Conservation (phyloP, 35 echinoderm and acorn worm species). For the Stichopus chloronotus region DNA sequence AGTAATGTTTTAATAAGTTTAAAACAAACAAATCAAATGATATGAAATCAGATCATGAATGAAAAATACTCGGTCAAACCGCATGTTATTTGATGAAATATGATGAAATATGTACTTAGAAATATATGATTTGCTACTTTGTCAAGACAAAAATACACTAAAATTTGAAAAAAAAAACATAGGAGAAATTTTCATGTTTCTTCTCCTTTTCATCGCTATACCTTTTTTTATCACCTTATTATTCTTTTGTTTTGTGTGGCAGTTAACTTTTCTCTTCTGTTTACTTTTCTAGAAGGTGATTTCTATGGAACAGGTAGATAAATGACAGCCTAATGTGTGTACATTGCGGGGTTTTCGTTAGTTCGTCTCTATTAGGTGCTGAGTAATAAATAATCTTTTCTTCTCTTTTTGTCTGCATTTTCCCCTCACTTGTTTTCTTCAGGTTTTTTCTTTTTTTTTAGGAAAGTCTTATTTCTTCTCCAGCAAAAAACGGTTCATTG, state of each 20-base stretch:
- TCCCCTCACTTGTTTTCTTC: neutral
- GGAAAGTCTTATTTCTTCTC: no score
- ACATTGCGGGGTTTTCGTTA: neutral
- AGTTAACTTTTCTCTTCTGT: neutral
- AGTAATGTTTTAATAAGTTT: no score
- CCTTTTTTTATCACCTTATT: neutral
- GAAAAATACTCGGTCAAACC: no score
- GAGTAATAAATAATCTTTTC: neutral
- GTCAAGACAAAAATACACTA: neutral
- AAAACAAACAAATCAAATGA: no score
- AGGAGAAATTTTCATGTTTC: no score
- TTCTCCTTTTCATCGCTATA: neutral
- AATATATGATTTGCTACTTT: no score
- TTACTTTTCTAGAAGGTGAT: neutral
- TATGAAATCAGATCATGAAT: no score
- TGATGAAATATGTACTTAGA: no score
- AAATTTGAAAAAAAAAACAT: neutral
- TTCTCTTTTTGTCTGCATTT: neutral
- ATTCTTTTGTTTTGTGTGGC: neutral
- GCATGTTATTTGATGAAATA: no score
- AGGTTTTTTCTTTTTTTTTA: no score
- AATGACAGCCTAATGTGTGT: constrained; percentile 14
- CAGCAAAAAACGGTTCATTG: no score
- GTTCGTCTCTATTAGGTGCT: neutral
- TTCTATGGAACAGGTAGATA: neutral